Evolutionary conservation across 2,113 vertebrate species (phyloP).

Genomic region (Vicugna pacos): DNA sequence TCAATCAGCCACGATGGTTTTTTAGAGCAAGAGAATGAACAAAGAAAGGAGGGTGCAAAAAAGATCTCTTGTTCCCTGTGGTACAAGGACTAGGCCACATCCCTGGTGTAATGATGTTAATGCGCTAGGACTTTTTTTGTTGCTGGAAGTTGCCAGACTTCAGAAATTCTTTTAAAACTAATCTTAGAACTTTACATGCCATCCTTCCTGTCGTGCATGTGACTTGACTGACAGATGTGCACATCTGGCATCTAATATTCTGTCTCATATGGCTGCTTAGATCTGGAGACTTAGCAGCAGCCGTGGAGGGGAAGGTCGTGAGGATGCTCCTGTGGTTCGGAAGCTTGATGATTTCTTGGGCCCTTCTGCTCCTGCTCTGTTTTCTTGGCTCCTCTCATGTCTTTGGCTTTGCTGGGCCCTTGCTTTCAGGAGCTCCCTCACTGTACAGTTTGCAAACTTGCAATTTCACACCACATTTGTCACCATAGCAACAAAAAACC

Average conservation of each 20-base stretch:
- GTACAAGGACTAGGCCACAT: neutral
- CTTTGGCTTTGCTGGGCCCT: fast-evolving
- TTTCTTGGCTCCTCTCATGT: neutral
- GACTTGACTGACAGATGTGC: neutral
- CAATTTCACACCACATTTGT: conserved; percentile 80
- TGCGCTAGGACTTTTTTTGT: neutral
- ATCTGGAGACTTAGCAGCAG: neutral
- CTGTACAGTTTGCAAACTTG: conserved; percentile 74
- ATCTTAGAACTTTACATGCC: neutral
- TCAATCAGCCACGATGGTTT: neutral
- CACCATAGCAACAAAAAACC: conserved; percentile 53
- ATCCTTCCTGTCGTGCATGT: neutral
- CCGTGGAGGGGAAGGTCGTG: fast-evolving
- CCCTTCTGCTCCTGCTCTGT: fast-evolving
- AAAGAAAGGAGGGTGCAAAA: neutral
- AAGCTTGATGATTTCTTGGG: neutral
- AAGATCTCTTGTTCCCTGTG: neutral
- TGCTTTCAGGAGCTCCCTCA: conserved; percentile 44
- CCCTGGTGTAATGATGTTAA: neutral
- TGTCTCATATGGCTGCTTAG: neutral
- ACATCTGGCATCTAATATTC: neutral
- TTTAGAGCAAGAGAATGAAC: neutral
- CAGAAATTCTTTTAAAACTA: neutral
- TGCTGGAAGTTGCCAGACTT: neutral
- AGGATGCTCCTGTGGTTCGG: fast-evolving